Conservation (phyloP, 2,888 invertebrate species). For the Amiota minor region DNA sequence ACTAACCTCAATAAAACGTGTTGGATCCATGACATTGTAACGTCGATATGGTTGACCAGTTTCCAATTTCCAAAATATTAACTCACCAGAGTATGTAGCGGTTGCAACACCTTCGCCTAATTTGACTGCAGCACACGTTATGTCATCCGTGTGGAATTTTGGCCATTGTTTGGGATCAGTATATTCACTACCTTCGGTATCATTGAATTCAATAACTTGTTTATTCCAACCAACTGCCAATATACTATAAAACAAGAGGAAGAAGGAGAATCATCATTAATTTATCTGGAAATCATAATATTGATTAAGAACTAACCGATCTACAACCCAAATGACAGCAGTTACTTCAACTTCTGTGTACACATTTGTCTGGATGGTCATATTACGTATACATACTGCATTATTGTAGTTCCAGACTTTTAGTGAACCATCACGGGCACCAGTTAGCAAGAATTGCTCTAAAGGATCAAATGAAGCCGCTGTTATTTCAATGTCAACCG, state of each 20-base stretch:
- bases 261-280: not conserved
- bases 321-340: slow-evolving; percentile 77
- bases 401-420: slow-evolving; percentile 90
- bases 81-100: slow-evolving; percentile 83
- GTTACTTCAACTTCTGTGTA: slow-evolving; percentile 76
- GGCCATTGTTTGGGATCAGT: slow-evolving; percentile 82
- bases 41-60: slow-evolving; percentile 83
- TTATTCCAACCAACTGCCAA: slow-evolving; percentile 87
- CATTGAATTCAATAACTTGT: slow-evolving; percentile 81
- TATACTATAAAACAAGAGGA: slow-evolving; percentile 74
- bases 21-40: slow-evolving; percentile 71
- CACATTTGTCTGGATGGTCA: slow-evolving; percentile 75
- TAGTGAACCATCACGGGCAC: slow-evolving; percentile 84
- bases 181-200: slow-evolving; percentile 75
- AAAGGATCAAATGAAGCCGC: slow-evolving; percentile 79
- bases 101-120: slow-evolving; percentile 83
- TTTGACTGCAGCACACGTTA: slow-evolving; percentile 81
- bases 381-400: slow-evolving; percentile 81
- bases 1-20: slow-evolving; percentile 65
- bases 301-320: slow-evolving; percentile 72
- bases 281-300: not conserved
- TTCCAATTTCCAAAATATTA: slow-evolving; percentile 87
- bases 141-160: slow-evolving; percentile 82
- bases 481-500: slow-evolving; percentile 71
- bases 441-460: slow-evolving; percentile 82